Conservation (phyloP, 2,113 vertebrate genomes). For the Lonchura striata region DNA sequence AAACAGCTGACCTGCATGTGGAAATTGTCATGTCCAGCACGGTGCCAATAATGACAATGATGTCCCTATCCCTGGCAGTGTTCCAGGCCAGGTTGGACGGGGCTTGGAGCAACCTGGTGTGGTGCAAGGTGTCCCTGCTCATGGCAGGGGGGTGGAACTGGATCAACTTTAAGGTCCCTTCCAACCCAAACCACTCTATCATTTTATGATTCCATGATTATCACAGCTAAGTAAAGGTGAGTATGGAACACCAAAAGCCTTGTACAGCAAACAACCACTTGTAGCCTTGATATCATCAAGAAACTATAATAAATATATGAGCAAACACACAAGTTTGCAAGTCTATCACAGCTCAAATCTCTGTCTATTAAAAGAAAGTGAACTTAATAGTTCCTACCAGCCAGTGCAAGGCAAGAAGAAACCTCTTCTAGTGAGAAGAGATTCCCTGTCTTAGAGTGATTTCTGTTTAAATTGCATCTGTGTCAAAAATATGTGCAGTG, state of each 20-base stretch:
- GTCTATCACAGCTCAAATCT: neutral
- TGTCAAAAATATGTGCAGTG: neutral
- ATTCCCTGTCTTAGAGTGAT: neutral
- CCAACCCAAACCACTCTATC: neutral
- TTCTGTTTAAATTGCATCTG: neutral
- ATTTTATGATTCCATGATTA: neutral
- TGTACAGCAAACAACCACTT: neutral
- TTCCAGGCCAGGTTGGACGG: neutral
- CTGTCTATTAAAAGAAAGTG: neutral
- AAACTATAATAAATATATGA: neutral
- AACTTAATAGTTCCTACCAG: neutral
- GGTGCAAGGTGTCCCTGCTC: neutral
- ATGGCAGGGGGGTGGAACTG: too few species aligned
- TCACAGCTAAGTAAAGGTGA: neutral
- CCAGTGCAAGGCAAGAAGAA: neutral
- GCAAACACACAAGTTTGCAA: neutral
- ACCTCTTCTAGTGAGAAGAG: neutral
- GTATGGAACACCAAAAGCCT: neutral
- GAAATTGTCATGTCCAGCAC: neutral
- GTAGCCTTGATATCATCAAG: neutral
- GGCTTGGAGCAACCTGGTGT: rapidly evolving
- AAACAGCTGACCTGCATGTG: neutral
- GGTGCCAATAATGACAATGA: neutral
- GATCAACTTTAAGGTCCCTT: neutral
- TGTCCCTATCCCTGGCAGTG: neutral